Conservation (phyloP, 2,113 vertebrate genomes). For the Catharus bicknelli region DNA sequence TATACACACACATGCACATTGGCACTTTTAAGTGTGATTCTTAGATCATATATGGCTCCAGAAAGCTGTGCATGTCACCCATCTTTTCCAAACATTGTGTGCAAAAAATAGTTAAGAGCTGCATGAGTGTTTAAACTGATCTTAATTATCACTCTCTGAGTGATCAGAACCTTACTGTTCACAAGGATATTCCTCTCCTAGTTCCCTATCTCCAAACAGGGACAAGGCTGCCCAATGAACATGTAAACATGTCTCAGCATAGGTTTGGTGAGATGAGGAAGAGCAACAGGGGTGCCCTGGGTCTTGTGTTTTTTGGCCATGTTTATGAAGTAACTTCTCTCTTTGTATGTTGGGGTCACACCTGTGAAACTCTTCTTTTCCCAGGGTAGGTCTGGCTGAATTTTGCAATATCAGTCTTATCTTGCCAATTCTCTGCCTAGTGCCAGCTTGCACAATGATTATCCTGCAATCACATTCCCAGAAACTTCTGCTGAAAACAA, state of each 20-base stretch:
- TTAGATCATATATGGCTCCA: not conserved
- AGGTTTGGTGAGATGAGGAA: not conserved
- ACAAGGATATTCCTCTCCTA: not conserved
- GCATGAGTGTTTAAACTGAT: not conserved
- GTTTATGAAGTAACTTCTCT: not conserved
- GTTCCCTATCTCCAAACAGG: not conserved
- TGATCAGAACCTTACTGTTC: not conserved
- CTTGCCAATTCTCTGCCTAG: not conserved
- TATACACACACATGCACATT: rapidly evolving
- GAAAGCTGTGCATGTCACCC: not conserved
- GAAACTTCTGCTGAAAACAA: not conserved
- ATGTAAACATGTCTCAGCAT: not conserved
- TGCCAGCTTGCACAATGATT: not conserved
- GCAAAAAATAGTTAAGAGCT: not conserved
- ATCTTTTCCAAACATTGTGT: not conserved
- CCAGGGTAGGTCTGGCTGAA: not conserved
- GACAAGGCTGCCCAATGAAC: not conserved
- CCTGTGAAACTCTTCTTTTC: not conserved
- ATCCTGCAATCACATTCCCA: not conserved
- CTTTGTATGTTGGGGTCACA: not conserved
- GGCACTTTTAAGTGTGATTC: not conserved
- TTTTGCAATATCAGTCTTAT: not conserved
- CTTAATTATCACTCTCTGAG: not conserved
- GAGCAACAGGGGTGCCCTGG: not conserved
- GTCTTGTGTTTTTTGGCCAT: not conserved